Percentiles rank a stretch among this genome's conserved stretches.
Conservation (phyloP, 2,113 vertebrate species). For the Paramisgurnus dabryanus region DNA sequence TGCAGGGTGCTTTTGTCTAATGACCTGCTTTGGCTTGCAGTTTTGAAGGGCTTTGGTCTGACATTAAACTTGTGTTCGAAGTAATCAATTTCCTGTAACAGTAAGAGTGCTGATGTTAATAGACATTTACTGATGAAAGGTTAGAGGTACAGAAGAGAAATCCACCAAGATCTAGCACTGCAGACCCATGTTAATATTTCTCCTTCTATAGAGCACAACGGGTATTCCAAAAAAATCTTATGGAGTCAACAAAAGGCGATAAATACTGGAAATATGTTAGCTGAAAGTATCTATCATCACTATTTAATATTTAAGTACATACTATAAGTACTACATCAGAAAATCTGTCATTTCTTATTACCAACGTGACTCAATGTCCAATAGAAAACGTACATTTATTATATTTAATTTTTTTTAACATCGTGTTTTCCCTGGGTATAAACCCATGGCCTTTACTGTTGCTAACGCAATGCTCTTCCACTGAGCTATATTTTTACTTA, state of each 20-base stretch:
- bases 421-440: too few species aligned
- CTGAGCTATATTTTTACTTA: too few species aligned
- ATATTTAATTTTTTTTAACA: not conserved
- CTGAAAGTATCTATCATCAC: too few species aligned
- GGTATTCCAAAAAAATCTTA: too few species aligned
- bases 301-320: not conserved
- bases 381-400: not conserved
- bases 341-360: not conserved
- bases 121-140: conserved; percentile 27
- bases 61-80: conserved; percentile 91
- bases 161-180: conserved; percentile 28
- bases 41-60: conserved; percentile 87
- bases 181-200: not conserved
- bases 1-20: conserved; percentile 49
- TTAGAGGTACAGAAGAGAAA: not conserved
- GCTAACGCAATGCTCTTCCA: too few species aligned
- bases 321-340: not conserved
- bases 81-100: conserved; percentile 84
- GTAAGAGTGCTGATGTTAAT: conserved; percentile 62
- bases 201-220: not conserved
- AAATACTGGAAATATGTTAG: too few species aligned
- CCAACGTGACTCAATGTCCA: not conserved
- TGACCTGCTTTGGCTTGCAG: conserved; percentile 85
- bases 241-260: too few species aligned
- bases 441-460: too few species aligned